Evolutionary conservation across 2,113 vertebrate genomes (phyloP), one percentile per base, ranked within the genome.

Genomic region (Empidonax alnorum): DNA sequence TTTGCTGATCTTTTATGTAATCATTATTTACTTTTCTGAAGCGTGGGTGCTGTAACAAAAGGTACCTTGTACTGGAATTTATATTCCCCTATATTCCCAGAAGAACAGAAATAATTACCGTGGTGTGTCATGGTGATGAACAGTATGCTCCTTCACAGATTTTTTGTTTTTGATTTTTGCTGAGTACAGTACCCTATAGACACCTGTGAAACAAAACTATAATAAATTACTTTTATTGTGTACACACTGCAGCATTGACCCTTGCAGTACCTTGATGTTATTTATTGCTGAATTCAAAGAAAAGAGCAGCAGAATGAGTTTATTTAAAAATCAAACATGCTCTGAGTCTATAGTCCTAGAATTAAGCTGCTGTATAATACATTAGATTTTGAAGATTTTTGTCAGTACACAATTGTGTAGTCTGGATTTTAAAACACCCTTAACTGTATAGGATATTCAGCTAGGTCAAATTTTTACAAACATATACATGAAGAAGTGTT

Each of bases 61-160:
- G 85, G 18, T 83, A 68, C 80, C 27, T 79, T 94, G 37, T 86
- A 62, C 84, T 93, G 75, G 79, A 90, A 95, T 37, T 84, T 93
- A 72, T 69, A 69, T 76, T 96, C 78, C 75, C 39, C 86, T 93
- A 76, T 72, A 74, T 80, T 96, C 87, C 79, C 97, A 80, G 56
- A 89, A 96, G 94, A 92, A 73, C 61, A 82, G n/a, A 90, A 80
- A 90, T 97, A 95, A 97, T 95, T 94, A 94, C 89, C 1, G 2
- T 37, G 25, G 44, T 76, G 47, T 93, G 94, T 94, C 95, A 90
- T 94, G 81, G 56, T 93, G 96, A 97, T 95, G 87, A 96, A 94
- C 21, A 9, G 49, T 85, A 62, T 86, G 68, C 82, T 91, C 67
- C 49, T 80, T 83, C 79, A 72, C n/a, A 95, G 86, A 33, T 79